Base-by-base conservation (phyloP, 2,888 invertebrate genomes). In the Agrypnus murinus region DNA sequence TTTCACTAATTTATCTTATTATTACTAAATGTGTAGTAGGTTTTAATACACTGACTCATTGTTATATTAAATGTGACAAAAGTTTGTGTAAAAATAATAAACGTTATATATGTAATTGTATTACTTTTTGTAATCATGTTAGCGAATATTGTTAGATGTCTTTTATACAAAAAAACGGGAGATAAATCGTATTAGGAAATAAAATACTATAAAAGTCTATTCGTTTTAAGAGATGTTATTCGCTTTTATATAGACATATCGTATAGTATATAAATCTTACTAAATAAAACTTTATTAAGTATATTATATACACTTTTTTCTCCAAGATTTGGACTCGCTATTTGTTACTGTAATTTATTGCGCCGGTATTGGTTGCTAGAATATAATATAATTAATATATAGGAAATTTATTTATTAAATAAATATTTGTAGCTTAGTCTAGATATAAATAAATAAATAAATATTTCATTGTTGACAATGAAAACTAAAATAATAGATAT, bases 121-220 rank as follows among this genome's bases (percentile, higher is more conserved):
- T 55, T 55, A 55, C 53, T 64, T 55, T 53, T 53, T 25, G 32
- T 65, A 53, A 55, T 17, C 50, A 63, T 45, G 58, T 69, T 63
- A 69, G 63, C 36, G 32, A 15, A 36, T 55, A 70, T 65, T 65
- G 60, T 65, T 70, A 70, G 69, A 60, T 65, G 69, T 70, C 69
- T 70, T 70, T 70, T 70, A 70, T 70, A 70, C 69, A 59, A 70
- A n/a, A n/a, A n/a, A 70, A 70, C 65, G 69, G 48, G 63, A 64
- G 32, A 34, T 63, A 59, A 46, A 70, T 55, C 57, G 58, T 65
- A 45, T 9, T 65, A 60, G 50, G 32, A 70, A 43, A 64, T 58
- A 48, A 55, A 69, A n/a, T n/a, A n/a, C n/a, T 58, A 58, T 31
- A 43, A 65, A 34, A 58, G 31, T 46, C 8, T 32, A 63, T 46